Evolutionary conservation across 2,888 invertebrate genomes (phyloP), one percentile per base, ranked within the genome.

Genomic region (Serripes groenlandicus): DNA sequence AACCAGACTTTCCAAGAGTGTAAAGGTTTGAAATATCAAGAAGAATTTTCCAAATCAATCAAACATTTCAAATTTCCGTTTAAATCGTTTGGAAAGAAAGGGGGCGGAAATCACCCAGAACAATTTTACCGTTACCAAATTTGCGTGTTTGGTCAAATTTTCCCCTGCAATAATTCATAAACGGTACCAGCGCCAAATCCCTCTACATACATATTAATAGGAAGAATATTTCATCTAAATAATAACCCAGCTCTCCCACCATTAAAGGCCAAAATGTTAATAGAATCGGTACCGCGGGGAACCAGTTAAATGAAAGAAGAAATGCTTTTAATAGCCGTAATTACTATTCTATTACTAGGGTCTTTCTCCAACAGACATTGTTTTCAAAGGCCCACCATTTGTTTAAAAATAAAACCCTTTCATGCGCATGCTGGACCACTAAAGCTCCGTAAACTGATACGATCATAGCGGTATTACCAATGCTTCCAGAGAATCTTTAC

Each of bases 151-250:
- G 56, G 35, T 58, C 68, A 64, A 74, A 75, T 71, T 66, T 28
- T 30, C n/a, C 35, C 15, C 52, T 30, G 52, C 68, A 68, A 77
- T 73, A 76, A 64, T 81, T 73, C 74, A 75, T 66, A 78, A 78
- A 62, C 52, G 3, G 71, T 30, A 69, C 32, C 70, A 42, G 52
- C 66, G 28, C 18, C 35, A 80, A 86, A 66, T 86, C 86, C 86
- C 86, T 42, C 37, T 70, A 81, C 86, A 86, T 86, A 86, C 86
- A 86, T 86, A 86, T 86, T 86, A 81, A 86, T 86, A 37, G 66
- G 34, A 18, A 60, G 66, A 75, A 72, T 72, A 75, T 81, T 75
- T 66, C 75, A 42, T 72, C 60, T 52, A 62, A 66, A 37, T 76
- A 75, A 75, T 76, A 70, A 72, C 72, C 72, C 80, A 42, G 32